Conservation (phyloP, 2,888 invertebrate genomes). For the Petrolisthes cinctipes region DNA sequence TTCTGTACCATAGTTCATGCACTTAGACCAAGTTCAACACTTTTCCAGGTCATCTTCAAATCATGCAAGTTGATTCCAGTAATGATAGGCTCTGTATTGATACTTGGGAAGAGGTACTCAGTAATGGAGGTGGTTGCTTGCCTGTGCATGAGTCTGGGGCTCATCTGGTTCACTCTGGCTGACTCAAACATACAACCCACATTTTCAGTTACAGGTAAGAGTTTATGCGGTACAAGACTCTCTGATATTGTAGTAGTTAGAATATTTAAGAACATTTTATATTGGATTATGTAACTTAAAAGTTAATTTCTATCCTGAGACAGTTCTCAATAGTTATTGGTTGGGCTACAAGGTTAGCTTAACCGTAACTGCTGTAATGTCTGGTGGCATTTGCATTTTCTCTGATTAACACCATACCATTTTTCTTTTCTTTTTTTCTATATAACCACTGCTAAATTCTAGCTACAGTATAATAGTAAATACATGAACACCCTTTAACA, state of each 20-base stretch:
- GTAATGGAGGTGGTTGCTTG: constrained; percentile 87
- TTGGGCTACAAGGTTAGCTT: background rate
- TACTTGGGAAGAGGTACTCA: constrained; percentile 89
- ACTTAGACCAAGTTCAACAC: too few species aligned
- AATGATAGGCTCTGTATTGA: constrained; percentile 91
- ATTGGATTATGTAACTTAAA: background rate
- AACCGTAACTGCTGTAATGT: background rate
- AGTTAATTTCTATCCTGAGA: too few species aligned
- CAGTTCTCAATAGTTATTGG: too few species aligned
- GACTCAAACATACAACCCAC: constrained; percentile 76
- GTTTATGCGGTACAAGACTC: background rate
- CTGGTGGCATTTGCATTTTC: too few species aligned
- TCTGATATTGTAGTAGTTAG: too few species aligned
- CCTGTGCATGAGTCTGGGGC: constrained; percentile 86
- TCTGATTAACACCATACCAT: too few species aligned
- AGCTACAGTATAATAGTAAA: too few species aligned
- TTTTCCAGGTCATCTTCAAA: constrained; percentile 85
- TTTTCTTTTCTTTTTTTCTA: too few species aligned
- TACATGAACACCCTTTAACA: too few species aligned
- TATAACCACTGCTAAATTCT: too few species aligned
- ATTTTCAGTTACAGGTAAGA: constrained; percentile 74
- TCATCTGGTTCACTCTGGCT: constrained; percentile 91
- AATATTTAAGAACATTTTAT: background rate
- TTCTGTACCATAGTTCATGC: too few species aligned
- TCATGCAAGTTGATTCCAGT: constrained; percentile 98